Evolutionary conservation across 1,140 invertebrate genomes (phyloP).

Genomic region (Charaxes varanes): DNA sequence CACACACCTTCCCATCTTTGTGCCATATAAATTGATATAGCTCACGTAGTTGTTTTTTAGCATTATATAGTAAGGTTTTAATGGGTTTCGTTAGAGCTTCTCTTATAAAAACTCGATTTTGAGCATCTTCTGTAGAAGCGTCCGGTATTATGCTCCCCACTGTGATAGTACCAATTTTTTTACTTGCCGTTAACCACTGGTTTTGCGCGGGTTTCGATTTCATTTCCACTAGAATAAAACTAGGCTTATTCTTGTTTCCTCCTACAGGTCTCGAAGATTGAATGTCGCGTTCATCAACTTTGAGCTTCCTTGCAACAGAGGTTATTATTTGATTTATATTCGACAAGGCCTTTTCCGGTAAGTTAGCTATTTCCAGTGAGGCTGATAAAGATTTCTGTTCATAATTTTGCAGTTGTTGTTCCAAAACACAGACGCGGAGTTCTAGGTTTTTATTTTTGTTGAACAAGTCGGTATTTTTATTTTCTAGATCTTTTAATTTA

Average conservation of each 20-base stretch:
- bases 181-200: constrained; percentile 18
- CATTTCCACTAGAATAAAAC: constrained; percentile 15
- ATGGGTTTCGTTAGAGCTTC: constrained; percentile 23
- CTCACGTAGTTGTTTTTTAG: constrained; percentile 16
- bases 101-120: constrained; percentile 14
- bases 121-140: constrained; percentile 7
- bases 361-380: constrained; percentile 20
- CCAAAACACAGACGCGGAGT: constrained; percentile 1
- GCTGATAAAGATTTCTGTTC: constrained; percentile 22
- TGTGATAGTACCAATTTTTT: constrained; percentile 12
- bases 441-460: constrained; percentile 23
- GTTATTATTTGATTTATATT: too few relatives aligned
- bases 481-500: constrained; percentile 22
- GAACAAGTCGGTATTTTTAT: constrained; percentile 15
- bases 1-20: constrained; percentile 24
- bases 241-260: constrained; percentile 16
- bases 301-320: constrained; percentile 12
- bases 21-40: constrained; percentile 22
- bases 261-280: constrained; percentile 13
- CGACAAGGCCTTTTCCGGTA: constrained; percentile 12
- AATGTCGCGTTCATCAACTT: constrained; percentile 10
- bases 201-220: constrained; percentile 7
- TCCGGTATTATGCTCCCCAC: constrained; percentile 9
- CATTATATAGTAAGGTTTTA: constrained; percentile 22
- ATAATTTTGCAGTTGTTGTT: neutral